Conservation (phyloP, 2,113 vertebrate genomes). For the Bos taurus region DNA sequence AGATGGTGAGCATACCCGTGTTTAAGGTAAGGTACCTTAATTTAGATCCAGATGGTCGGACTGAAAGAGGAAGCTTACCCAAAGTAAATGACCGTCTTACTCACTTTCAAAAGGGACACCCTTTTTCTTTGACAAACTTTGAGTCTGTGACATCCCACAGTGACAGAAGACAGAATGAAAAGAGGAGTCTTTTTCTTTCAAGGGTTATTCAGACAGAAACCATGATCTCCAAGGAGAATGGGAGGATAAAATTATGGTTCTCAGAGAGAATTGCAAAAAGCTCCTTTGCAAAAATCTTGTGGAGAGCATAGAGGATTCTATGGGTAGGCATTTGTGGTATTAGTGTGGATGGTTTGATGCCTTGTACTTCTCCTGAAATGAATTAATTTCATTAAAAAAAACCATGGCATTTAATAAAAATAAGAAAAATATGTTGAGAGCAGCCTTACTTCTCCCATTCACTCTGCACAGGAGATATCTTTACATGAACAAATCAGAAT, state of each 20-base stretch:
- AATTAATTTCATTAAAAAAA: not conserved
- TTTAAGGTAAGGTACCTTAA: slow-evolving; percentile 71
- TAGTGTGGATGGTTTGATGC: not conserved
- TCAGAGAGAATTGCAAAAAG: not conserved
- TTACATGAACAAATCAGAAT: not conserved
- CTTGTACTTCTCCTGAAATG: not conserved
- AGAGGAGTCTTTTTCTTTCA: slow-evolving; percentile 14
- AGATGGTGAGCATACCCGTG: slow-evolving; percentile 61
- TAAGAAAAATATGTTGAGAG: not conserved
- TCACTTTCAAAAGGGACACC: slow-evolving; percentile 48
- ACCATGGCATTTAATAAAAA: not conserved
- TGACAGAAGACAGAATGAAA: slow-evolving; percentile 36
- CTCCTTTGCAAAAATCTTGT: not conserved
- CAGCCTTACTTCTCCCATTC: not conserved
- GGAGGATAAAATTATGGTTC: not conserved
- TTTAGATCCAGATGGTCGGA: slow-evolving; percentile 68
- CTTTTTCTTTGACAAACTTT: slow-evolving; percentile 54
- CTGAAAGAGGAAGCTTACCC: slow-evolving; percentile 56
- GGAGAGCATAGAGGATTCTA: not conserved
- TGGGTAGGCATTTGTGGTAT: not conserved
- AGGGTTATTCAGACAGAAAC: slow-evolving; percentile 28
- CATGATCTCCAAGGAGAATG: not conserved
- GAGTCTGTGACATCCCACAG: slow-evolving; percentile 28
- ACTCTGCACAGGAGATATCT: not conserved
- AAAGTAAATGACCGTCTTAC: slow-evolving; percentile 59